Base-by-base conservation (phyloP, 2,888 invertebrate genomes). In the Isoperla grammatica region DNA sequence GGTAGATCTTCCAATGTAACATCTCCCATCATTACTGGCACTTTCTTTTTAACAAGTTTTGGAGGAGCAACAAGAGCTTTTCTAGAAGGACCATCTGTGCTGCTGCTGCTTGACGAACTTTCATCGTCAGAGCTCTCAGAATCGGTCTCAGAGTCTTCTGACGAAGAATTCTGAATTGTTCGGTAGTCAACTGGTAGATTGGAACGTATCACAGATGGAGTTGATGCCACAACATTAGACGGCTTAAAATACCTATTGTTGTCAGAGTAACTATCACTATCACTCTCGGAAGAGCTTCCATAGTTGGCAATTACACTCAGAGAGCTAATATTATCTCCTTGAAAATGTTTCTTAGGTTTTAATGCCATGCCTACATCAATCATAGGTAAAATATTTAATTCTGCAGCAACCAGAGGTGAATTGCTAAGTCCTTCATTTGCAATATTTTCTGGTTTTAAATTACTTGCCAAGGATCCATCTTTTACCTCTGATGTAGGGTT, bases 1-100 rank as follows among this genome's bases (percentile, higher is more conserved):
- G 91, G 91, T 61, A 92, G 75, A 69, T 90, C 86, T 60, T 86
- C 84, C 4, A 87, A 72, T 1, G 73, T 74, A 13, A 83, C 67
- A 69, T 87, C 86, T 15, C 81, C 83, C 61, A 23, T 39, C n/a
- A 17, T 53, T 9, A 20, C 5, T 15, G 39, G 53, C 37, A 15
- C 17, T 12, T 68, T 83, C 84, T 65, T 73, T 65, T 69, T 29
- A 37, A 43, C 29, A 42, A 57, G 45, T 22, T 29, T 19, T 3
- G 20, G 13, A 49, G 49, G 9, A 46, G 12, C 8, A 46, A 46
- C 22, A 46, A n/a, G 17, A 53, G 13, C 53, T 15, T 39, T 37
- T 37, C 29, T 29, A 6, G 37, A 53, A 39, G 39, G 20, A 2
- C 20, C 53, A 19, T 35, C 35, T 6, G 53, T 39, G 17, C 53